A percentile compares a stretch with the other conserved stretches of the same genome.
phyloP scores from a whole-genome alignment of 2,888 invertebrate genomes.

The Mythimna vitellina region DNA sequence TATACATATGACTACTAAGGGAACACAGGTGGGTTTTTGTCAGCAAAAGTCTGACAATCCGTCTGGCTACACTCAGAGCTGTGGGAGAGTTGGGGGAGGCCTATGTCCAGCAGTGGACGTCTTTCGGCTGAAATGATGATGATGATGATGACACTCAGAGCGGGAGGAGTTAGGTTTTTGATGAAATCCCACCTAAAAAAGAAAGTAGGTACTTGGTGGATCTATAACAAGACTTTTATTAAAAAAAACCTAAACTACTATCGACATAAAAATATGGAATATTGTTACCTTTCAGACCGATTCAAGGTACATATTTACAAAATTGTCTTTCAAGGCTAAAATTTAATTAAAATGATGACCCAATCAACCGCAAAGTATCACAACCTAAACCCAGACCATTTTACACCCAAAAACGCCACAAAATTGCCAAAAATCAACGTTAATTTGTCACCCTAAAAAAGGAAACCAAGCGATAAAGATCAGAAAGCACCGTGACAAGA shows the following conservation, averaged over 20 bases:
- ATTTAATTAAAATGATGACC: background rate
- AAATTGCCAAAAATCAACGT: constrained; percentile 31
- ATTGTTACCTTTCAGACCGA: too few species aligned
- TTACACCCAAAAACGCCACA: constrained; percentile 14
- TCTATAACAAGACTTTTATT: background rate
- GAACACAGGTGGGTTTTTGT: too few species aligned
- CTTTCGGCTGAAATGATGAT: too few species aligned
- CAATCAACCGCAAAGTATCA: background rate
- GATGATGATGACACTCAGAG: too few species aligned
- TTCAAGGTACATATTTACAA: background rate
- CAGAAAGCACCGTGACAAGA: constrained; percentile 42
- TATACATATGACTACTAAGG: too few species aligned
- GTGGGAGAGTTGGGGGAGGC: too few species aligned
- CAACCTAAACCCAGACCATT: background rate
- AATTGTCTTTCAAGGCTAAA: background rate
- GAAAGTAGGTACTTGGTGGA: background rate
- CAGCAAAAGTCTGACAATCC: too few species aligned
- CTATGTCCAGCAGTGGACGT: too few species aligned
- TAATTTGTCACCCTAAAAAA: constrained; percentile 26
- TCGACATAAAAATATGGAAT: background rate
- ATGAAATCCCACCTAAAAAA: too few species aligned
- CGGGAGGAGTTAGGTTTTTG: too few species aligned
- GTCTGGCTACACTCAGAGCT: too few species aligned
- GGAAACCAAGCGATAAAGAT: constrained; percentile 45
- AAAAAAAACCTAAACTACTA: background rate